A percentile compares a stretch with the other conserved stretches of the same genome.
phyloP scores from a whole-genome alignment of 53 echinoderm and acorn worm genomes.

The Mesocentrotus franciscanus region DNA sequence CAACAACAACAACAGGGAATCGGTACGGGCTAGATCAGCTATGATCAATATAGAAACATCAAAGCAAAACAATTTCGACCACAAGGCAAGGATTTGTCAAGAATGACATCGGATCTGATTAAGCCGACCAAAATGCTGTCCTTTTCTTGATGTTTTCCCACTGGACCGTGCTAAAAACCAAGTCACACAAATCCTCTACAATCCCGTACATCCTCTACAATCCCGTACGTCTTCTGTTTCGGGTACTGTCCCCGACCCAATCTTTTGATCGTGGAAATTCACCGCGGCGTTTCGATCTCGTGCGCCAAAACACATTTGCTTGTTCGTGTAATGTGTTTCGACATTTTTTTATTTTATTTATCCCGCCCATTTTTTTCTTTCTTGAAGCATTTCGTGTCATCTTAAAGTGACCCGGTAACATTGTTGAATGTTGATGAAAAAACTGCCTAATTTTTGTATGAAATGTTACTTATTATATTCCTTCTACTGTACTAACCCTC shows the following conservation, averaged over 20 bases:
- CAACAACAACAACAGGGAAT: no score
- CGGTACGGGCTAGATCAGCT: no score
- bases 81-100: neutral
- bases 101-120: neutral
- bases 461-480: no score
- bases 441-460: no score
- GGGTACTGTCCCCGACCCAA: neutral
- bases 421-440: no score
- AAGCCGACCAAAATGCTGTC: neutral
- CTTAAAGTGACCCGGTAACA: neutral
- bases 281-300: neutral
- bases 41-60: no score
- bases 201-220: neutral
- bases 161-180: neutral
- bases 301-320: neutral
- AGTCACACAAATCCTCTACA: neutral
- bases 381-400: neutral
- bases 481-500: no score
- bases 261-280: conserved; percentile 23
- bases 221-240: neutral
- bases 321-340: neutral
- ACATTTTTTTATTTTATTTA: neutral
- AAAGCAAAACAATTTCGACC: no score
- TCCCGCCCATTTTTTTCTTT: neutral
- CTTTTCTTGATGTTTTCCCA: neutral